phyloP scores from a whole-genome alignment of 2,113 vertebrate species.

The Anolis carolinensis region DNA sequence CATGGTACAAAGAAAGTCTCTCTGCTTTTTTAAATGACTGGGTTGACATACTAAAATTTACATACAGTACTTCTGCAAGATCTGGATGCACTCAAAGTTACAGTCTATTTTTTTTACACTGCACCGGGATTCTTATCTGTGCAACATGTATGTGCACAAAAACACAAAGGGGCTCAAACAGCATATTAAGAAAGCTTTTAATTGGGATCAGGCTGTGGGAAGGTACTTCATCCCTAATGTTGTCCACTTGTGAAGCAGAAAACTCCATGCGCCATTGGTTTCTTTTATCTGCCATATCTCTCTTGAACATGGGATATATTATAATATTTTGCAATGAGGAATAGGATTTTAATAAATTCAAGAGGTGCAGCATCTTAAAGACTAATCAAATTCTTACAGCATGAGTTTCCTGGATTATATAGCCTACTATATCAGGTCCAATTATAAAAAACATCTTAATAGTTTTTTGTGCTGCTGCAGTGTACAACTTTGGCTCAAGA shows the following conservation, averaged over 20 bases:
- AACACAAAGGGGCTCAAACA: not conserved
- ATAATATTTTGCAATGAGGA: not conserved
- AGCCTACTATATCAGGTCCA: not conserved
- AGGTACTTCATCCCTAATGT: too few species aligned
- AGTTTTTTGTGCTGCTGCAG: not conserved
- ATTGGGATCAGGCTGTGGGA: not conserved
- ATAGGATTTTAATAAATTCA: not conserved
- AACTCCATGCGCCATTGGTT: not conserved
- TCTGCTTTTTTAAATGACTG: not conserved
- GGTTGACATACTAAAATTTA: not conserved
- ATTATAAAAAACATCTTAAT: not conserved
- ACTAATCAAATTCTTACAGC: not conserved
- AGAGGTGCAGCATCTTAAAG: not conserved
- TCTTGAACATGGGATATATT: not conserved
- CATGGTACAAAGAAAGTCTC: not conserved
- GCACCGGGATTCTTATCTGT: not conserved
- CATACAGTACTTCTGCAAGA: not conserved
- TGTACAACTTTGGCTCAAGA: not conserved
- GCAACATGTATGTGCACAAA: not conserved
- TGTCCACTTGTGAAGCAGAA: not conserved
- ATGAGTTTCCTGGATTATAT: not conserved
- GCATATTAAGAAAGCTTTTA: not conserved
- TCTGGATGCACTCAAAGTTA: not conserved
- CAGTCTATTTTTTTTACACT: not conserved
- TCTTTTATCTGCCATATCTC: not conserved